phyloP scores from a whole-genome alignment of 2,113 vertebrate genomes.

The Grammomys surdaster region DNA sequence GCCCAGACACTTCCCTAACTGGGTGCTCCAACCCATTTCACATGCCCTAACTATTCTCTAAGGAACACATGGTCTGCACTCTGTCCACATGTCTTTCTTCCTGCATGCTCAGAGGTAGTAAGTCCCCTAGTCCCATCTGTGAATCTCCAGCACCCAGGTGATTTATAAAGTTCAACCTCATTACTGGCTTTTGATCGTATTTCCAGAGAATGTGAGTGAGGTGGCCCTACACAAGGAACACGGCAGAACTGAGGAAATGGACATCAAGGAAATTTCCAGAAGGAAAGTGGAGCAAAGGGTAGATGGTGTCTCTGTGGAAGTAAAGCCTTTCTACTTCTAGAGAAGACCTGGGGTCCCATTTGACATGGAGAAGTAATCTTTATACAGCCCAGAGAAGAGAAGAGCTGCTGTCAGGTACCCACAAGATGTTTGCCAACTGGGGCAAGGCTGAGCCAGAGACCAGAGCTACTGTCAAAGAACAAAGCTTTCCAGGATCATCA shows the following conservation, averaged over 20 bases:
- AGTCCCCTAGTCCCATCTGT: background rate
- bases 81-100: rapidly evolving
- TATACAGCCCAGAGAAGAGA: background rate
- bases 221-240: background rate
- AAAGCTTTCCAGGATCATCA: background rate
- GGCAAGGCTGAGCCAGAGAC: background rate
- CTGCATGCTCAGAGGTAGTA: background rate
- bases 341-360: background rate
- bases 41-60: rapidly evolving
- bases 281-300: background rate
- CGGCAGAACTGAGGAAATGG: background rate
- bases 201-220: background rate
- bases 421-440: background rate
- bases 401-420: background rate
- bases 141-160: background rate
- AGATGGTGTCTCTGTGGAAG: background rate
- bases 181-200: background rate
- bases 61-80: rapidly evolving
- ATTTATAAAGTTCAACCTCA: background rate
- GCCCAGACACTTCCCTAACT: rapidly evolving
- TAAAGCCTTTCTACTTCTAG: background rate
- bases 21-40: background rate
- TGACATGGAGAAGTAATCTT: background rate
- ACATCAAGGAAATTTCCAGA: background rate
- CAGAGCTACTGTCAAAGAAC: background rate